Base-by-base conservation (phyloP, 2,888 invertebrate species). In the Neocrepidodera transversa region DNA sequence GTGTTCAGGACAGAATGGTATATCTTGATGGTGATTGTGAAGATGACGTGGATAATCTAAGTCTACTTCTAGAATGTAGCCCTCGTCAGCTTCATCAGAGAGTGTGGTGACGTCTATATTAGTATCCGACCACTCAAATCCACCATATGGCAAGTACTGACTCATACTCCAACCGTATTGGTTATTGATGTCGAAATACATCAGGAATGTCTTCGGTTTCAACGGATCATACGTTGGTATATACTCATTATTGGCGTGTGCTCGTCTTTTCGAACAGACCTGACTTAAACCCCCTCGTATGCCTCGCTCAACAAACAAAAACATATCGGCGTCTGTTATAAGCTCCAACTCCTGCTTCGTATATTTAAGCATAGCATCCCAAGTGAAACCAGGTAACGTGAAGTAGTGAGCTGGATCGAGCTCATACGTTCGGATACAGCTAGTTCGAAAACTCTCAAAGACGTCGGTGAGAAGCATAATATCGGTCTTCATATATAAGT, bases 61-160 rank as follows among this genome's bases (percentile, higher is more conserved):
- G 59, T 81, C 79, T 4, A 80, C 78, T 62, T 81, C 78, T 2
- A 80, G 63, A 38, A 80, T 71, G 28, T 68, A 65, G 43, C 58
- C 40, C 8, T 8, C 23, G 26, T 38, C 14, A 1, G 26, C 18
- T 5, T 61, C 61, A 51, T 63, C 52, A 20, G 54, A 14, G 4
- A 64, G 26, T 17, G 32, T 13, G 13, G 45, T 18, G 17, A 61
- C 47, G 11, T 63, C 54, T n/a, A 66, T 45, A 28, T 45, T 60
- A 8, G 38, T 28, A 50, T 50, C 38, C 1, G 6, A 13, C 50
- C 50, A 38, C 10, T 54, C 36, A 23, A 58, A 53, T 8, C 59
- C 53, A 4, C 62, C 56, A 11, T 57, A 56, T 7, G 76, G 75
- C 8, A 78, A 49, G 42, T 35, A 43, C 47, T 72, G 54, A 11